A percentile compares a stretch with the other conserved stretches of the same genome.
Evolutionary conservation across 2,797 vertebrate species (phyloP).

Genomic region (Percopsis omiscomaycus): DNA sequence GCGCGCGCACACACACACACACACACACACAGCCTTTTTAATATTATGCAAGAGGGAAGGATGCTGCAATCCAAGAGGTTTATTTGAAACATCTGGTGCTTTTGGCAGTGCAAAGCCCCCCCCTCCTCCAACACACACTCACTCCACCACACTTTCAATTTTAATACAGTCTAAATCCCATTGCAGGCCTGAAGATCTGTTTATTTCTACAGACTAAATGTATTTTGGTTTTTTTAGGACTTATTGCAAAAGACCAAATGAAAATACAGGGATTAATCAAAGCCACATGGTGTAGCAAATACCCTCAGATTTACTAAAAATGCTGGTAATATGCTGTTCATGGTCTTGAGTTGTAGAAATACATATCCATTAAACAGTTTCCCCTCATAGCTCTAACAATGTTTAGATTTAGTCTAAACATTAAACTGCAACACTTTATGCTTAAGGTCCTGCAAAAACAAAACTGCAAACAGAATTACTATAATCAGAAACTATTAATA

Average conservation of each 20-base stretch:
- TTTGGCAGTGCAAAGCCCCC: constrained; percentile 68
- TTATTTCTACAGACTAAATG: constrained; percentile 28
- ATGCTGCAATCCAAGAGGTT: constrained; percentile 68
- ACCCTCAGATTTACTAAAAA: background rate
- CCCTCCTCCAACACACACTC: constrained; percentile 38
- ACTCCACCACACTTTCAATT: constrained; percentile 30
- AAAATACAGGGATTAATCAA: constrained; percentile 32
- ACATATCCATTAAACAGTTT: no score
- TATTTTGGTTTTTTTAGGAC: constrained; percentile 2
- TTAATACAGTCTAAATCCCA: background rate
- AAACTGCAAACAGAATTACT: no score
- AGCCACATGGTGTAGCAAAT: constrained; percentile 10
- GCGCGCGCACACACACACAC: background rate
- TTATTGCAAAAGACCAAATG: no score
- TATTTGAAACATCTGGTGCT: constrained; percentile 76
- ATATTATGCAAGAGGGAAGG: constrained; percentile 43
- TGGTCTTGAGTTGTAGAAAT: no score
- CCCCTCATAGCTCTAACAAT: no score
- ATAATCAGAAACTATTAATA: no score
- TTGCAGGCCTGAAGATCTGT: constrained; percentile 23
- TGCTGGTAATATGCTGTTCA: background rate
- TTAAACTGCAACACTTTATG: no score
- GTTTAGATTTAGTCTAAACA: no score
- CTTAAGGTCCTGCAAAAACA: no score
- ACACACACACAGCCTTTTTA: constrained; percentile 28